These are phyloP conservation scores for Rhodinocichla rosea DNA, from an alignment of 2,113 vertebrate species.

Conservation along the genomic window DNA sequence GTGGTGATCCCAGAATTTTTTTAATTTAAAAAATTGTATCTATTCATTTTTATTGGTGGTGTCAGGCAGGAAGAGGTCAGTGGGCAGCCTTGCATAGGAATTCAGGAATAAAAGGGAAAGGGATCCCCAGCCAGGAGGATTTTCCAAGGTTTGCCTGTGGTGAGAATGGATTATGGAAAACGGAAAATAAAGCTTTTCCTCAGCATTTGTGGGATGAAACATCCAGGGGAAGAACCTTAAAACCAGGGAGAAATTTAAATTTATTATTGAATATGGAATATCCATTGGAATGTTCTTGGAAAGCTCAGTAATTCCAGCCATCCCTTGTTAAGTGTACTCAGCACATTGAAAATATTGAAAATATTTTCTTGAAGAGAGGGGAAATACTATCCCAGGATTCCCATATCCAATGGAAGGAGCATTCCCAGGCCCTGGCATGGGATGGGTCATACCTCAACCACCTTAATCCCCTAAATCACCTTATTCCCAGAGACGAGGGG, in stretches of 20 bases:
- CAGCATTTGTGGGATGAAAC: constrained; percentile 10
- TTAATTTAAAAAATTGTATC: background rate
- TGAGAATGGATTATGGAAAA: background rate
- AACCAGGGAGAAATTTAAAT: background rate
- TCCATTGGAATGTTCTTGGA: background rate
- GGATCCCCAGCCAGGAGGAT: background rate
- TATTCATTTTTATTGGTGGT: background rate
- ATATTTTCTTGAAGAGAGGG: background rate
- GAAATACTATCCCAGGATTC: background rate
- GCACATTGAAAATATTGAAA: background rate
- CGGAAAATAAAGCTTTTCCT: background rate
- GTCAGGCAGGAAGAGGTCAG: background rate
- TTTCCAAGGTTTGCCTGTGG: background rate
- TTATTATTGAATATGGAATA: background rate
- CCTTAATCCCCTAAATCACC: background rate
- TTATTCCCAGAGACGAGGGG: rapidly evolving
- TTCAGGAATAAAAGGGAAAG: background rate
- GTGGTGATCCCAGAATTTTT: rapidly evolving
- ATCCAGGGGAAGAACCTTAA: background rate
- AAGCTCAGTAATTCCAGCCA: background rate
- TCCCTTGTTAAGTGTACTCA: background rate
- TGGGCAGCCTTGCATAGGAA: background rate
- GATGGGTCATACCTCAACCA: background rate
- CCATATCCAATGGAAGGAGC: background rate
- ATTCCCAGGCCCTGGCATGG: background rate